These are phyloP conservation scores for Oenanthe oenanthe DNA, from an alignment of 2,113 vertebrate genomes.

Conservation along the genomic window DNA sequence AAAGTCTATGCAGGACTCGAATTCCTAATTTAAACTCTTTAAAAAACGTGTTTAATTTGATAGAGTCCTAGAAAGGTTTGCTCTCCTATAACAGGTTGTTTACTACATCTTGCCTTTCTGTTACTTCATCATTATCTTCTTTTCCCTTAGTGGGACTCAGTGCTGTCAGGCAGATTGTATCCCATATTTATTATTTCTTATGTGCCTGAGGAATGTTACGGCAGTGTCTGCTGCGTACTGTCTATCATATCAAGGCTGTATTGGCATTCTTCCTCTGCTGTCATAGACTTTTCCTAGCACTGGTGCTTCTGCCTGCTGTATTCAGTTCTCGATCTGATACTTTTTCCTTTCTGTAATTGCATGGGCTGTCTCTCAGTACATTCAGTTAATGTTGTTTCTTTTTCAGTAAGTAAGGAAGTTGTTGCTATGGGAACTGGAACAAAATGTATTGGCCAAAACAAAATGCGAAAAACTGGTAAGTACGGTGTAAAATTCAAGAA, in stretches of 20 bases:
- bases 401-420: conserved; percentile 82
- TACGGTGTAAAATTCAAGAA: not conserved
- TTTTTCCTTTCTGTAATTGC: not conserved
- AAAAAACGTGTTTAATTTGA: not conserved
- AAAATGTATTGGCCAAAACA: conserved; percentile 89
- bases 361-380: not conserved
- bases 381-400: not conserved
- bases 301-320: not conserved
- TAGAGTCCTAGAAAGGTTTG: not conserved
- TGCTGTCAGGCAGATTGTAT: not conserved
- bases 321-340: not conserved
- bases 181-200: not conserved
- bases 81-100: not conserved
- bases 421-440: conserved; percentile 95
- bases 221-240: not conserved
- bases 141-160: not conserved
- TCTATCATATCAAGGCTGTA: not conserved
- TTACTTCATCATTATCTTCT: not conserved
- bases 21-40: not conserved
- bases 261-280: not conserved
- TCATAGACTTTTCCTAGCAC: not conserved
- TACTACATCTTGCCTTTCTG: not conserved
- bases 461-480: conserved; percentile 88
- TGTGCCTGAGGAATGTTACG: rapidly evolving
- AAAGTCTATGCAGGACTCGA: not conserved